Conservation (phyloP, 2,113 vertebrate species). For the Bubalus kerabau region DNA sequence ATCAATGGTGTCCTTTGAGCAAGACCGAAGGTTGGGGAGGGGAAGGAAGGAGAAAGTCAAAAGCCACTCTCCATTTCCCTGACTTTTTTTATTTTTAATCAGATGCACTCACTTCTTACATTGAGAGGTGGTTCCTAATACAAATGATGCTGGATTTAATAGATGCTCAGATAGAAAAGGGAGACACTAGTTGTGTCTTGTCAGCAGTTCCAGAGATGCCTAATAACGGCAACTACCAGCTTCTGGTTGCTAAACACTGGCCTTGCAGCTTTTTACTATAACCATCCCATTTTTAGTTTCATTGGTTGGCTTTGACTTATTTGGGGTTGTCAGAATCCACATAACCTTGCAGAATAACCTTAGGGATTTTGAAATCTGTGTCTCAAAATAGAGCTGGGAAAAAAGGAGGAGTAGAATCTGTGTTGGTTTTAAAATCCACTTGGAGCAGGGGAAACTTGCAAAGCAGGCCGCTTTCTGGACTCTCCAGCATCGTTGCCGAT, state of each 20-base stretch:
- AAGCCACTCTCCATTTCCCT: neutral
- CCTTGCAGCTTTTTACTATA: conserved; percentile 3
- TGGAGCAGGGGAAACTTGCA: conserved; percentile 35
- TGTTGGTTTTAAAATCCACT: conserved; percentile 37
- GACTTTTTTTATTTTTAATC: neutral
- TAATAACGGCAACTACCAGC: neutral
- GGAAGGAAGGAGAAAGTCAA: neutral
- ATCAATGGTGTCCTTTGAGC: neutral
- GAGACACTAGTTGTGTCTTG: neutral
- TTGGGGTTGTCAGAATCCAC: conserved; percentile 49
- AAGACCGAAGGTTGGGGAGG: neutral
- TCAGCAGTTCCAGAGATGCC: neutral
- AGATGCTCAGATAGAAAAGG: neutral
- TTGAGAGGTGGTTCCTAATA: neutral
- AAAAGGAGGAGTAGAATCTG: neutral
- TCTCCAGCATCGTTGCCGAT: conserved; percentile 16
- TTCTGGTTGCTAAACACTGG: neutral
- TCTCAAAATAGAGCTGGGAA: conserved; percentile 52
- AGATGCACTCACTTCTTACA: neutral
- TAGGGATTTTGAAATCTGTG: conserved; percentile 45
- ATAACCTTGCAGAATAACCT: conserved; percentile 30
- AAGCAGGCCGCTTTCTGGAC: neutral
- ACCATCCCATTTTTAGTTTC: conserved; percentile 32
- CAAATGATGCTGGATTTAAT: neutral
- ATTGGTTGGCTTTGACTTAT: conserved; percentile 28